Base-by-base conservation (phyloP, 2,113 vertebrate species). In the Lontra canadensis region DNA sequence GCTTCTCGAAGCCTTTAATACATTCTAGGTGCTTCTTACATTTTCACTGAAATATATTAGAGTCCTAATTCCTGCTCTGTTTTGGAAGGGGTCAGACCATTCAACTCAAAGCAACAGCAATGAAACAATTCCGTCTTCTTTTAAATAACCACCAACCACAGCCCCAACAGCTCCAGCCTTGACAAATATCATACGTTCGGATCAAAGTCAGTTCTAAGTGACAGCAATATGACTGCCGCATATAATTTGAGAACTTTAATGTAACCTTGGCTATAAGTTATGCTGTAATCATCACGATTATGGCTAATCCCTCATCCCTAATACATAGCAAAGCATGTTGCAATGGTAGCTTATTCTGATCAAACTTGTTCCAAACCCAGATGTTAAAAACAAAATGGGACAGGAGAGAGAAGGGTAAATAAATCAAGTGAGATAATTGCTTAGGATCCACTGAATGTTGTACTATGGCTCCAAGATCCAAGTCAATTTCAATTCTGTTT, bases 401-500 rank as follows among this genome's bases (percentile, higher is more conserved):
- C 57, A 21, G 5, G 5, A 65, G 36, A 2, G 42, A 57, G 6
- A 25, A 15, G 6, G 18, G 11, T 80, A 74, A 96, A 94, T 92
- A 93, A 93, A 96, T 73, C 74, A 69, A 79, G 18, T 74, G 63
- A 87, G 47, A 47, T 82, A 26, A 76, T 23, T 57, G 39, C 49
- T 55, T 88, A 55, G 55, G 42, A 87, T 71, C 47, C 87, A 23
- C 74, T 65, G 29, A n/a, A 39, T 71, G 18, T 79, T 78, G 13
- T 4, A 67, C 49, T 25, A 0, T 23, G 69, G 34, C 59, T 92
- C 73, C 81, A 71, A 61, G 47, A 47, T 39, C 23, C 65, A 90
- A 90, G 71, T 88, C 31, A 29, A 17, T 96, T 96, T 94, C 49
- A 81, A 25, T 94, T 95, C 61, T 36, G 26, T 67, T 85, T 93